Conservation (phyloP, 2,797 vertebrate genomes). For the Fistularia tabacaria region DNA sequence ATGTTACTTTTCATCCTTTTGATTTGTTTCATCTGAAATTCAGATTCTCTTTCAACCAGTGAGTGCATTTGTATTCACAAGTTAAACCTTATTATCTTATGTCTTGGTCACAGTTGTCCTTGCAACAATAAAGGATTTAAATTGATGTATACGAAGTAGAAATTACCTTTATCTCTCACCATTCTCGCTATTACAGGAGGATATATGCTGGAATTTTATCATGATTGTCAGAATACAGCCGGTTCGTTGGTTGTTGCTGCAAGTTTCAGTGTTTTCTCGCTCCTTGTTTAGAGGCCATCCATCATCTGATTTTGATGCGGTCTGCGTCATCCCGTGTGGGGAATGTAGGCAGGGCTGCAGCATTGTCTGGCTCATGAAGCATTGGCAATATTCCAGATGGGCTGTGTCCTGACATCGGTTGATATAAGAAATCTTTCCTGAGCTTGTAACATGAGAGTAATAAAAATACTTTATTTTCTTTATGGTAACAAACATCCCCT, state of each 20-base stretch:
- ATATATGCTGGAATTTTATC: too few species aligned
- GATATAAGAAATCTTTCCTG: conserved; percentile 16
- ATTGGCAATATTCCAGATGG: conserved; percentile 33
- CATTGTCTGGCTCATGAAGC: conserved; percentile 43
- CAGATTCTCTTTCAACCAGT: too few species aligned
- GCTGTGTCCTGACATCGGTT: conserved; percentile 22
- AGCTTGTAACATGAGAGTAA: conserved; percentile 21
- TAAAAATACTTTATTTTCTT: conserved; percentile 16
- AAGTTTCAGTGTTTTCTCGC: conserved; percentile 35
- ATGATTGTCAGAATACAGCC: not conserved
- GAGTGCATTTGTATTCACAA: too few species aligned
- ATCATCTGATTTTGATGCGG: conserved; percentile 49
- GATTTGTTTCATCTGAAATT: too few species aligned
- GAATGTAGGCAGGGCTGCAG: conserved; percentile 40
- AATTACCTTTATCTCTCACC: too few species aligned
- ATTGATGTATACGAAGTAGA: too few species aligned
- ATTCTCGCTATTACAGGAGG: not conserved
- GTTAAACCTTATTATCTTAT: too few species aligned
- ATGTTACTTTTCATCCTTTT: too few species aligned
- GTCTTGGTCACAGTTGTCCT: too few species aligned
- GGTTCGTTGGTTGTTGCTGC: conserved; percentile 35
- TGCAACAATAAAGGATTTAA: too few species aligned
- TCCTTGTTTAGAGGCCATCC: conserved; percentile 41
- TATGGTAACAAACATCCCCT: not conserved
- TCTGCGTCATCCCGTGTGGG: conserved; percentile 41